Evolutionary conservation across 2,113 vertebrate species (phyloP), one percentile per base, ranked within the genome.

Genomic region (Chloropsis cyanopogon): DNA sequence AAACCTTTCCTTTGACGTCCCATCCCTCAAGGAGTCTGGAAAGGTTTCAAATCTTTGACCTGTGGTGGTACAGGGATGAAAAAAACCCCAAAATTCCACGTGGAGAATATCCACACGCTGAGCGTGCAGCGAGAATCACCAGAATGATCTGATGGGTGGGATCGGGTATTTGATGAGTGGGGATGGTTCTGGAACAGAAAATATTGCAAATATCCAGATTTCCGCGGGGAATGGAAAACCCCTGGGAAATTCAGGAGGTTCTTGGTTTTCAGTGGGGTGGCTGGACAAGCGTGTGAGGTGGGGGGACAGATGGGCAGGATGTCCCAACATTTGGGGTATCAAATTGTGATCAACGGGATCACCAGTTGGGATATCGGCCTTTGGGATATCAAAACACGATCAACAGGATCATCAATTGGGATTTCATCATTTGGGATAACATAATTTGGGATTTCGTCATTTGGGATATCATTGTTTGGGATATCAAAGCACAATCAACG

Each of bases 121-220:
- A 61, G 19, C 12, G 18, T 29, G 22, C 39, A 28, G 9, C 1
- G 5, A 22, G 42, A 54, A 70, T 22, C 24, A 7, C 18, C 1
- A 5, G 46, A 63, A 52, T 53, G 21, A 14, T 29, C 39, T 11
- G 26, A 11, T 3, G 28, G 65, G 7, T 39, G 29, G 2, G 49
- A 57, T 41, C 1, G 1, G 29, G 4, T 22, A 9, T 33, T 50
- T 14, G 35, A 6, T 69, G 24, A 4, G 8, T 2, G 14, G 25
- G 18, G 22, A 14, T 16, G 28, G 24, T 41, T 50, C 53, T 41
- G 59, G 28, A 42, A 33, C 1, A 3, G 20, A 25, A 78, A 17
- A 42, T 26, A 23, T 4, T 42, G 17, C 2, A 17, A 46, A 19
- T 12, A 49, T 25, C 22, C 11, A 2, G 25, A 50, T 49, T 56